Conservation (phyloP, 2,113 vertebrate species). For the Passer montanus region DNA sequence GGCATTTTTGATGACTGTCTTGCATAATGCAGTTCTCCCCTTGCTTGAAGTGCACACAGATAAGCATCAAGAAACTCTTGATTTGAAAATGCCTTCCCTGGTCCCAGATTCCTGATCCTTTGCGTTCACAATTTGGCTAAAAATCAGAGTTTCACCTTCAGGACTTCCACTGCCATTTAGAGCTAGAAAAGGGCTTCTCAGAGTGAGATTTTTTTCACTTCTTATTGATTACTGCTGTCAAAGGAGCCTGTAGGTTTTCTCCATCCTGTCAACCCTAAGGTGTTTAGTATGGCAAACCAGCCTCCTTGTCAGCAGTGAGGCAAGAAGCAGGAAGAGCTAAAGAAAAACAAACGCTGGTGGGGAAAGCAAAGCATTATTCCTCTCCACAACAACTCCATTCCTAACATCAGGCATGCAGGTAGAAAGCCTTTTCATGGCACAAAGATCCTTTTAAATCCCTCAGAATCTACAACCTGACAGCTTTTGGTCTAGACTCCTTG, state of each 20-base stretch:
- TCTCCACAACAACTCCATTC: background rate
- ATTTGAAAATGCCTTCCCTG: background rate
- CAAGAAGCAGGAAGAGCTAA: background rate
- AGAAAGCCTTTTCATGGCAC: background rate
- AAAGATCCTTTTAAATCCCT: background rate
- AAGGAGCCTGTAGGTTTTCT: conserved; percentile 21
- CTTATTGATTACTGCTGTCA: conserved; percentile 57
- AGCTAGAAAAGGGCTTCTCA: conserved; percentile 17
- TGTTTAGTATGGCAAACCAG: conserved; percentile 13
- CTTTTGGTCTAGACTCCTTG: background rate
- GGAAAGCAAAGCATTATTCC: background rate
- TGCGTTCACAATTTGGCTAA: background rate
- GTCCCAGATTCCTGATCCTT: background rate
- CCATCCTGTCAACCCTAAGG: background rate
- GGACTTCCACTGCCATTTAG: background rate
- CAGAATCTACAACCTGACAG: background rate
- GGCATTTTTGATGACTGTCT: background rate
- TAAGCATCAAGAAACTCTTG: background rate
- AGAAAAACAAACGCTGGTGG: background rate
- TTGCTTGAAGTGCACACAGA: background rate
- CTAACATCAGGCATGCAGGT: background rate
- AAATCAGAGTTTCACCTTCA: background rate
- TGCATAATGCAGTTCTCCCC: background rate
- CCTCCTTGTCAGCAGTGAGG: background rate
- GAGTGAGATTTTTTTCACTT: conserved; percentile 16